Conservation (phyloP, 2,888 invertebrate genomes). For the Chesias legatella region DNA sequence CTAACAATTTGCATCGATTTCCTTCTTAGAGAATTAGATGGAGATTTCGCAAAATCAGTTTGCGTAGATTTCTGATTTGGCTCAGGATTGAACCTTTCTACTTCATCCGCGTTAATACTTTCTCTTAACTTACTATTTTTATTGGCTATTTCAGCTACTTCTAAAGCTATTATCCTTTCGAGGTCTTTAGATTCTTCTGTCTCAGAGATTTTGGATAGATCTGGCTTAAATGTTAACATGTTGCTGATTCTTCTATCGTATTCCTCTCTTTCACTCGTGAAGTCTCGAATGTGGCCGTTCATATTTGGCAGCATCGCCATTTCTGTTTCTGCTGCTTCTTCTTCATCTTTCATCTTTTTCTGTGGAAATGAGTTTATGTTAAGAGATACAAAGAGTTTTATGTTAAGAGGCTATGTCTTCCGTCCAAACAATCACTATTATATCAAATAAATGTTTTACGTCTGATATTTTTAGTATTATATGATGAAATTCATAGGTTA, state of each 20-base stretch:
- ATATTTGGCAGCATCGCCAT: slow-evolving; percentile 44
- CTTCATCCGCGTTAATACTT: slow-evolving; percentile 37
- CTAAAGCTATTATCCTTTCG: slow-evolving; percentile 53
- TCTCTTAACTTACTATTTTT: slow-evolving; percentile 45
- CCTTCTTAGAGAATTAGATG: slow-evolving; percentile 53
- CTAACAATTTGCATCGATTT: slow-evolving; percentile 61
- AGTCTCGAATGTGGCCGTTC: slow-evolving; percentile 48
- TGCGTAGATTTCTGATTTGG: slow-evolving; percentile 49
- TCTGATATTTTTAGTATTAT: too few relatives aligned
- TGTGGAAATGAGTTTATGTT: slow-evolving; percentile 30
- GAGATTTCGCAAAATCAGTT: slow-evolving; percentile 50
- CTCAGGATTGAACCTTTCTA: slow-evolving; percentile 32
- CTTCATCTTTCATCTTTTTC: slow-evolving; percentile 63
- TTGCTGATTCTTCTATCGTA: slow-evolving; percentile 60
- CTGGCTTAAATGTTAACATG: slow-evolving; percentile 63
- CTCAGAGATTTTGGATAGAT: slow-evolving; percentile 48
- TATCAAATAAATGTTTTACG: too few relatives aligned
- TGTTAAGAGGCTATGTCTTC: too few relatives aligned
- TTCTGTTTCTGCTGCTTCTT: slow-evolving; percentile 45
- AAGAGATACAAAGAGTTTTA: too few relatives aligned
- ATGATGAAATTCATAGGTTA: too few relatives aligned
- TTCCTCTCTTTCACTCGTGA: slow-evolving; percentile 43
- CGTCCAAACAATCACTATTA: too few relatives aligned
- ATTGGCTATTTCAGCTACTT: slow-evolving; percentile 58
- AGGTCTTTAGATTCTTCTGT: slow-evolving; percentile 42